Evolutionary conservation across 37 sponge, comb jelly and placozoan species (phyloP), one percentile per base, ranked within the genome.

Genomic region (Corticium candelabrum): DNA sequence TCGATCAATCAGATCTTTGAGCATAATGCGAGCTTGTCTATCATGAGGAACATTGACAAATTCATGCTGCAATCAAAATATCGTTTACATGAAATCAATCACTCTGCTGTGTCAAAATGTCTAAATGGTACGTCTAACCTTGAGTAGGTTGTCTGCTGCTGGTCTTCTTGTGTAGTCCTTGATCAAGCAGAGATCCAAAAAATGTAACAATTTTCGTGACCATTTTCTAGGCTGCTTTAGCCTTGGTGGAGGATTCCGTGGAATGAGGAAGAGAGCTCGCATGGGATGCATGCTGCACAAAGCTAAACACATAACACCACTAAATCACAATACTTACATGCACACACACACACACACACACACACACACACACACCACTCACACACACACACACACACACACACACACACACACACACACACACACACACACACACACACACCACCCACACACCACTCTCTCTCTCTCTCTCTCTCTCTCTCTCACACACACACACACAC

Each of bases 201-300:
- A 95, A 70, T 74, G 81, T 39, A 82, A 78, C 68, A 95, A 89
- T 34, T 82, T 79, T 2, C 81, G 87, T 35, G 80, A 83, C 96
- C 96, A 95, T 76, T 87, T 95, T 74, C 89, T 91, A 41, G 91
- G 84, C 35, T 71, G 75, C 81, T 94, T 97, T 67, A 97, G 83
- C 71, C 84, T 77, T 2, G 98, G 98, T 2, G 98, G 92, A 56
- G 92, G 92, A 74, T 87, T 87, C 21, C 98, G 74, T 36, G 94
- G 94, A 40, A 97, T 97, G 37, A 97, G 88, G 76, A 97, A 97
- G 30, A 97, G 82, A 1, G 98, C 98, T 43, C 98, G 78, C 98
- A 97, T 97, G 0, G 98, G 98, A 74, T 97, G 98, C 92, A 97
- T 94, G 57, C 86, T 90, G 36, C 95, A 97, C 62, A 97, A 87